Base-by-base conservation (phyloP, 2,888 invertebrate species). In the Mellilla xanthometata region DNA sequence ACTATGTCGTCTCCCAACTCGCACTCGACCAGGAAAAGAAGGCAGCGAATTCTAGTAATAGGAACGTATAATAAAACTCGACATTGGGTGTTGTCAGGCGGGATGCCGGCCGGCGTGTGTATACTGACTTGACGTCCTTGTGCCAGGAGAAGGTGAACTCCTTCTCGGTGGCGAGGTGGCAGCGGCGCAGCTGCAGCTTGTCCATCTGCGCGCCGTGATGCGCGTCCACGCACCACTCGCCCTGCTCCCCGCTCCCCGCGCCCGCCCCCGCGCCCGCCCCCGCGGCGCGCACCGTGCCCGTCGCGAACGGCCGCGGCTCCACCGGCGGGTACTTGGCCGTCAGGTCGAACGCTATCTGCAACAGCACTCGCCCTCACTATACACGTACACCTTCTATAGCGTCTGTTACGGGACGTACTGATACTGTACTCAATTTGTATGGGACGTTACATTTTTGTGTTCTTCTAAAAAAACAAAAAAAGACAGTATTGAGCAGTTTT, bases 261-360 rank as follows among this genome's bases (percentile, higher is more conserved):
- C 98, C 99, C 26, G 88, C 84, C 0, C 95, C 98, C n/a, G 92
- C 84, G 0, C 91, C 85, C 38, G 91, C 90, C 0, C 87, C 92
- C 24, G 91, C 79, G 59, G 93, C 95, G 27, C 93, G 86, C 39
- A 96, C 92, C 93, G 93, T 93, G 38, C 98, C 99, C 26, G 88
- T 84, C 0, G 95, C 98, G 69, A 94, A 95, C 40, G 96, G 93
- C 0, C 92, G 92, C 0, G 98, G 98, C 55, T 97, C 97, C 0
- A 97, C 85, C 0, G 95, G 94, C 0, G 99, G 99, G 78, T 97
- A 99, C 58, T 94, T 94, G 30, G 93, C 91, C 0, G 94, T 92
- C 48, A 97, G 90, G 75, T 99, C 99, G 72, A 97, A 98, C 0
- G 98, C 98, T 11, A 99, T 91, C 87, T 88, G 72, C 10, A 68